A percentile compares a stretch with the other conserved stretches of the same genome.
Evolutionary conservation across 1,140 invertebrate genomes (phyloP).

Genomic region (Oscheius sp.): DNA sequence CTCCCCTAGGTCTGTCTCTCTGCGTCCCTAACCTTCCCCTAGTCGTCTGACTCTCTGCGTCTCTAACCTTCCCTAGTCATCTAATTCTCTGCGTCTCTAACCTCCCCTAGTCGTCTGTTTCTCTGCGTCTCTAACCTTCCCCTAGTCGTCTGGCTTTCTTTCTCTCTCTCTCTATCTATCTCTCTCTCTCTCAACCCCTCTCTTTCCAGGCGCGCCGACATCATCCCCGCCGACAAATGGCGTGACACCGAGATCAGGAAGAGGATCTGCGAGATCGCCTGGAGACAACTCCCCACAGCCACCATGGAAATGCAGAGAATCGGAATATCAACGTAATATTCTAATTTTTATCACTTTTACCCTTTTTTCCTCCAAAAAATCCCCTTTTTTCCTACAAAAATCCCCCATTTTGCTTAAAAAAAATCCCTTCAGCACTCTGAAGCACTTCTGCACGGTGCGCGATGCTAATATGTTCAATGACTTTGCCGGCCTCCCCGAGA

Average conservation of each 20-base stretch:
- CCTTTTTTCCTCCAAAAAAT: too few relatives aligned
- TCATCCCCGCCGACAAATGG: not conserved
- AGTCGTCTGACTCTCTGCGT: too few relatives aligned
- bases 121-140: too few relatives aligned
- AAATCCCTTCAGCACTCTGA: not conserved
- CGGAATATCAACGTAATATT: not conserved
- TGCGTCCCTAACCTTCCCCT: too few relatives aligned
- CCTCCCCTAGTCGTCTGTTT: too few relatives aligned
- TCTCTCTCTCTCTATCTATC: too few relatives aligned
- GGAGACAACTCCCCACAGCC: not conserved
- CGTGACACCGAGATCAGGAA: not conserved
- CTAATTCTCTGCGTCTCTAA: too few relatives aligned
- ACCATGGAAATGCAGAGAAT: slow-evolving; percentile 4
- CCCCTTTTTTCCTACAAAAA: too few relatives aligned
- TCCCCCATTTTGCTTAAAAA: too few relatives aligned
- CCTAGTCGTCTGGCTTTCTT: too few relatives aligned
- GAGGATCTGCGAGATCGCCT: not conserved
- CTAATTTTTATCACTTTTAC: not conserved
- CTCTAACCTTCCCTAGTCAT: too few relatives aligned
- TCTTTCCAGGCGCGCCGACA: not conserved
- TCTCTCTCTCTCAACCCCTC: not conserved
- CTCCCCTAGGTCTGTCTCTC: too few relatives aligned
- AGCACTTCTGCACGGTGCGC: not conserved
- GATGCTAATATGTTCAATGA: slow-evolving; percentile 3
- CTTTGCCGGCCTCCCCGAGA: not conserved